Evolutionary conservation across 2,888 invertebrate genomes (phyloP), one percentile per base, ranked within the genome.

Genomic region (Heterodera filipjevi): DNA sequence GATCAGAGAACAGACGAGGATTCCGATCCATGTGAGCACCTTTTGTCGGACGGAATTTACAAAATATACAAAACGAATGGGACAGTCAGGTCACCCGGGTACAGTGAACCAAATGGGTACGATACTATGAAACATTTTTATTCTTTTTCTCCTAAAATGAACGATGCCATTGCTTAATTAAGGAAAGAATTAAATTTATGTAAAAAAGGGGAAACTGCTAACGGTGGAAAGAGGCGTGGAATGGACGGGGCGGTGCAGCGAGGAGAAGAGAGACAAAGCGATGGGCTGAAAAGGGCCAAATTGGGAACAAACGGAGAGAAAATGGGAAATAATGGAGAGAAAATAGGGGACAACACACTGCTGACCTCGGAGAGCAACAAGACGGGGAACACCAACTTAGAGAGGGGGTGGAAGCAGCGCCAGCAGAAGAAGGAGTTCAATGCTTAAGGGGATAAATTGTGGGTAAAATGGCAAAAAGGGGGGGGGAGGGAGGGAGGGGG

Each of bases 191-290:
- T 8, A 19, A 49, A 49, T 49, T 14, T 49, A 19, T 49, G n/a
- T 16, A 22, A 27, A 27, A 71, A 30, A 33, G n/a, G n/a, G 30
- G n/a, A 49, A 64, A 71, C 27, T 32, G 10, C 84, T 76, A 79
- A 88, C 87, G 75, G 84, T 84, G 72, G 85, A 85, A 82, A 87
- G 84, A 77, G 85, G 84, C 10, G 88, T 88, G 46, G 86, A 85
- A 72, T 89, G 82, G 19, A 87, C 81, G 16, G 88, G 88, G 66
- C 87, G 85, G 76, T 89, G 86, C 68, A 87, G 85, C 19, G 88
- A 84, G n/a, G 88, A 84, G 81, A 87, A 89, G 74, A 87, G 82
- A 76, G 84, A 86, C 30, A 87, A 81, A 39, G 87, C 85, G 49
- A 87, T 81, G n/a, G 87, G 88, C 76, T 88, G 68, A 73, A 73